Conservation (phyloP, 2,888 invertebrate genomes). For the Chrysotoxum bicinctum region DNA sequence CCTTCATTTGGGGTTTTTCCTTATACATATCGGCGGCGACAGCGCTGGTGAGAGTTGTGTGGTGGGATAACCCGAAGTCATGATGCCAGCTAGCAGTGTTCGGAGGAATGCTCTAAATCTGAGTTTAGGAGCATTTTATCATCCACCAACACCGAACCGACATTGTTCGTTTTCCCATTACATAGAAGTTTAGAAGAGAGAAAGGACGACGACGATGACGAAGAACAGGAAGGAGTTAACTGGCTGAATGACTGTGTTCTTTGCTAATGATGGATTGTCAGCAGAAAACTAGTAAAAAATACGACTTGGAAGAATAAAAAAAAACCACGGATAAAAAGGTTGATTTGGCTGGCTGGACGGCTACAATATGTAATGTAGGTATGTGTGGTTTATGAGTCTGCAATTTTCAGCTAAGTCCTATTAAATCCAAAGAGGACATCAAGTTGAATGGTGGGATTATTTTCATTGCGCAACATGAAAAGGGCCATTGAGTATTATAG, state of each 20-base stretch:
- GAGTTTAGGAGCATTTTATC: slow-evolving; percentile 66
- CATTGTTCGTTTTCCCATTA: slow-evolving; percentile 67
- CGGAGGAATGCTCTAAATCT: slow-evolving; percentile 67
- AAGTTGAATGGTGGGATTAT: slow-evolving; percentile 61
- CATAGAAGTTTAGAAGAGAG: neutral
- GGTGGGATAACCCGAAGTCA: slow-evolving; percentile 13
- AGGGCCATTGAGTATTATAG: slow-evolving; percentile 38
- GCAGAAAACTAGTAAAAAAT: slow-evolving; percentile 32
- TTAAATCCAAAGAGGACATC: slow-evolving; percentile 52
- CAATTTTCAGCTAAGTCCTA: slow-evolving; percentile 38
- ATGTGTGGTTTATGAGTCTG: slow-evolving; percentile 24
- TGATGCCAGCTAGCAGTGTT: slow-evolving; percentile 21
- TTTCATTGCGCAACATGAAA: slow-evolving; percentile 47
- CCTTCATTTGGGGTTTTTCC: slow-evolving; percentile 26
- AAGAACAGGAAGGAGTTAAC: slow-evolving; percentile 54
- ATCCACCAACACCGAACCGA: slow-evolving; percentile 57
- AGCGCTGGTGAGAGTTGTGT: neutral
- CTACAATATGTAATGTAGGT: slow-evolving; percentile 3
- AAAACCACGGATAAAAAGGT: neutral
- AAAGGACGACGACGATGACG: slow-evolving; percentile 2
- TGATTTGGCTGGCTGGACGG: slow-evolving; percentile 29
- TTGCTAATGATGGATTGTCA: slow-evolving; percentile 69
- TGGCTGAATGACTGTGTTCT: slow-evolving; percentile 70
- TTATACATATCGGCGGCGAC: neutral
- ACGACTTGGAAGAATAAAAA: neutral